Evolutionary conservation across 2,113 vertebrate genomes (phyloP), one percentile per base, ranked within the genome.

Genomic region (Stictonetta naevosa): DNA sequence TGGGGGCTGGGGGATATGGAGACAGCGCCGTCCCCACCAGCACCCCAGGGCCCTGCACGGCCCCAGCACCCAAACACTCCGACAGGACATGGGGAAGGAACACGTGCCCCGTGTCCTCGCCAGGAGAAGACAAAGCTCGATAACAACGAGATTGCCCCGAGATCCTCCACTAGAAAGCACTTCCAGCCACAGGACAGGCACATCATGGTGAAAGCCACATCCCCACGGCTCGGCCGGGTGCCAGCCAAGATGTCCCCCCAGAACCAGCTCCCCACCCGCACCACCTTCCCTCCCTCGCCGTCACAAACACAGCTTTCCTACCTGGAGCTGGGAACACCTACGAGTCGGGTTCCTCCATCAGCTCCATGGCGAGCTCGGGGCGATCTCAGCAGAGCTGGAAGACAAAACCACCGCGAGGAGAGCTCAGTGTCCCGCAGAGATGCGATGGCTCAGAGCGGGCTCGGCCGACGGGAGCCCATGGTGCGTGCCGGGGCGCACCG

Each of bases 251-350:
- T 10, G 89, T 38, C 38, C 25, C 86, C 67, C 36, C 87, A 50
- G 69, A 4, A 36, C 40, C 88, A 34, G 63, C 26, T 33, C 86
- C 63, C 66, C 21, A 1, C 29, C 58, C 11, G 7, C 75, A 33
- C 55, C 93, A 68, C 56, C 44, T 44, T 53, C 56, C 77, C 26
- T 80, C 36, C 87, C 63, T 16, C 80, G 19, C 74, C 3, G 13
- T 48, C 36, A 26, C 13, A 58, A 88, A 33, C 53, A 68, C 36
- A 0, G 0, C 62, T 92, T 87, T 86, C 98, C 95, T 98, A 97
- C 97, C 97, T 98, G 96, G 76, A 93, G 60, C 91, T 79, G 88
- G 87, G 85, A 95, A 93, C 90, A 82, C 81, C 73, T 94, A 97
- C 0, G 73, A 95, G 67, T 84, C 44, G 3, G 88, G 90, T 11